Conservation (phyloP, 37 sponge, comb jelly and placozoan genomes). For the Crambe crambe region DNA sequence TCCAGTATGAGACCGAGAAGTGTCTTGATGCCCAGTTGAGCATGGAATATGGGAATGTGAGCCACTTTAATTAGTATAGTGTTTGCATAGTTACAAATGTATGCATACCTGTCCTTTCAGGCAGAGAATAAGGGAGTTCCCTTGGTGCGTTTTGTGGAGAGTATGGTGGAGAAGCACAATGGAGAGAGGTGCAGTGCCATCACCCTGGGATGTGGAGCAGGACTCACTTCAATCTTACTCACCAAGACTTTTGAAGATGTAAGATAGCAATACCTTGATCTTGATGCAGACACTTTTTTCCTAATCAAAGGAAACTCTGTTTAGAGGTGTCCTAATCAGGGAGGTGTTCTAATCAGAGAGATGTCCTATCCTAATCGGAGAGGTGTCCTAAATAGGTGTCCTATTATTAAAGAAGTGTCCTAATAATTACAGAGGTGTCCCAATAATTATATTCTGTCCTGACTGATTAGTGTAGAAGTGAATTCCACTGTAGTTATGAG, state of each 20-base stretch:
- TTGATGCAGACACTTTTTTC: no score
- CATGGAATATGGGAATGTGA: constrained; percentile 33
- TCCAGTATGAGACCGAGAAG: constrained; percentile 42
- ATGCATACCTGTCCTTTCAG: background rate
- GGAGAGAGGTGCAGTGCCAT: constrained; percentile 7
- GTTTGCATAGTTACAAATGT: background rate
- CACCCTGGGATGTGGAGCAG: constrained; percentile 78
- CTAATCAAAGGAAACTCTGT: no score
- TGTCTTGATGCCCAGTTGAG: constrained; percentile 12
- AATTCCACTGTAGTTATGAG: no score
- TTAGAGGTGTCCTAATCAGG: no score
- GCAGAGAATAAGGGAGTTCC: constrained; percentile 15
- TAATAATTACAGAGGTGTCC: no score
- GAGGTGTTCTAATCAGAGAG: no score
- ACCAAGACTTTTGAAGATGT: constrained; percentile 55
- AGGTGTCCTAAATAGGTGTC: no score
- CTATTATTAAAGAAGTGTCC: no score
- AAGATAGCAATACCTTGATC: no score
- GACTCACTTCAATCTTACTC: constrained; percentile 54
- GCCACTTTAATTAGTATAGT: background rate
- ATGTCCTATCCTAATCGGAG: no score
- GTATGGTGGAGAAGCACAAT: constrained; percentile 9
- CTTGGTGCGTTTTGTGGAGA: constrained; percentile 11
- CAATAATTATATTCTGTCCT: no score
- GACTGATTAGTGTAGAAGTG: no score